phyloP scores from a whole-genome alignment of 2,888 invertebrate species.

The Drosophila imparisetae region DNA sequence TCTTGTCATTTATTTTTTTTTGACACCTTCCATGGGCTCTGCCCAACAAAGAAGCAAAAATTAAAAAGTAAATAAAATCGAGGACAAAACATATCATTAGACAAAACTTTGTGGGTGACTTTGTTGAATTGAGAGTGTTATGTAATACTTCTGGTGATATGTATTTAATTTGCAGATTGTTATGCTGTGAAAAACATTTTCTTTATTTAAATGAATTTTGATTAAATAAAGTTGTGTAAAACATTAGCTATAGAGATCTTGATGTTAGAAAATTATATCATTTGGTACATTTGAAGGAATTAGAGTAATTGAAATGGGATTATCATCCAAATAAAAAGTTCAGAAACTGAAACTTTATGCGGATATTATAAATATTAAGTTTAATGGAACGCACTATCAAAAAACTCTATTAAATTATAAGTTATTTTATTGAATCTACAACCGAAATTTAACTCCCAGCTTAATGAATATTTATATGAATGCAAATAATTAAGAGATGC shows the following conservation, averaged over 20 bases:
- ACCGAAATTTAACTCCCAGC: neutral
- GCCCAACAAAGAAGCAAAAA: constrained; percentile 23
- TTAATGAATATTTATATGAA: neutral
- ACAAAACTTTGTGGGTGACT: constrained; percentile 53
- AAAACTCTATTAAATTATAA: neutral
- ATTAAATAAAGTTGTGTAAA: neutral
- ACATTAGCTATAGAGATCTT: neutral
- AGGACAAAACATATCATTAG: constrained; percentile 70
- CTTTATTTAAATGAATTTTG: constrained; percentile 1
- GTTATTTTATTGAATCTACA: neutral
- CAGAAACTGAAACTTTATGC: neutral
- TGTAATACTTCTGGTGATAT: neutral
- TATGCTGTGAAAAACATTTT: constrained; percentile 1
- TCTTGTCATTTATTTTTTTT: constrained; percentile 37
- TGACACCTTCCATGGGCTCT: constrained; percentile 49
- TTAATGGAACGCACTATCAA: neutral
- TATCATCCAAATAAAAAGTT: neutral
- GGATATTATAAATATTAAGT: neutral
- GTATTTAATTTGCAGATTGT: constrained; percentile 41
- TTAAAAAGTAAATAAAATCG: constrained; percentile 24
- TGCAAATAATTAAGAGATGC: neutral
- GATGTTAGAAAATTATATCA: neutral
- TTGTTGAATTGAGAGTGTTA: constrained; percentile 7
- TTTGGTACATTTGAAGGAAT: neutral
- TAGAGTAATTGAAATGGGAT: neutral